Conservation (phyloP, 2,888 invertebrate genomes). For the Chirona hameri region DNA sequence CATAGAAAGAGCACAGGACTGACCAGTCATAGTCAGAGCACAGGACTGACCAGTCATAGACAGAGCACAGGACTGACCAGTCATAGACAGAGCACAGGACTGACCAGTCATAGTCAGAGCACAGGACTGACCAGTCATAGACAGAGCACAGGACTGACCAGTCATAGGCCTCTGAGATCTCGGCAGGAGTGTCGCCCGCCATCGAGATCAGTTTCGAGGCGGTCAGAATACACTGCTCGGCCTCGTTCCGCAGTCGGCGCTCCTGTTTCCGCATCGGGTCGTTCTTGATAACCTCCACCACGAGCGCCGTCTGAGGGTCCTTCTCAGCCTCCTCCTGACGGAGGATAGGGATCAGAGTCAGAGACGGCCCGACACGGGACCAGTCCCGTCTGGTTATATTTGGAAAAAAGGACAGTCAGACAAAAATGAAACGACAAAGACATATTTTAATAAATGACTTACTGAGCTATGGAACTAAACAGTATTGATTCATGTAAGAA, state of each 20-base stretch:
- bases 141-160: background rate
- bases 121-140: too few relatives aligned
- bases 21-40: background rate
- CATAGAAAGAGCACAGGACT: background rate
- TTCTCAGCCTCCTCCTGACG: constrained; percentile 48
- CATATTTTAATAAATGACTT: too few relatives aligned
- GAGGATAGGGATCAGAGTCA: background rate
- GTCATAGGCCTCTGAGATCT: background rate
- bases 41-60: too few relatives aligned
- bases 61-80: too few relatives aligned
- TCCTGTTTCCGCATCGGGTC: constrained; percentile 72
- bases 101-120: too few relatives aligned
- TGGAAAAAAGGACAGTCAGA: background rate
- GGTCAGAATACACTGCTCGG: constrained; percentile 76
- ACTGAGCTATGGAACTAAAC: too few relatives aligned
- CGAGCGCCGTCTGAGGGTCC: constrained; percentile 56
- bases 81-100: too few relatives aligned
- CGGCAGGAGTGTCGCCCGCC: constrained; percentile 49
- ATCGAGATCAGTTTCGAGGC: constrained; percentile 86
- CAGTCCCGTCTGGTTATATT: background rate
- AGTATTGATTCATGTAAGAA: too few relatives aligned
- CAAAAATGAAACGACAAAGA: background rate
- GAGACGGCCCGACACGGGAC: background rate
- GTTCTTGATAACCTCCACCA: constrained; percentile 70
- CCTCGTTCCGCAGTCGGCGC: constrained; percentile 64